Conservation (phyloP, 2,797 vertebrate species). For the Lagorchestes hirsutus region DNA sequence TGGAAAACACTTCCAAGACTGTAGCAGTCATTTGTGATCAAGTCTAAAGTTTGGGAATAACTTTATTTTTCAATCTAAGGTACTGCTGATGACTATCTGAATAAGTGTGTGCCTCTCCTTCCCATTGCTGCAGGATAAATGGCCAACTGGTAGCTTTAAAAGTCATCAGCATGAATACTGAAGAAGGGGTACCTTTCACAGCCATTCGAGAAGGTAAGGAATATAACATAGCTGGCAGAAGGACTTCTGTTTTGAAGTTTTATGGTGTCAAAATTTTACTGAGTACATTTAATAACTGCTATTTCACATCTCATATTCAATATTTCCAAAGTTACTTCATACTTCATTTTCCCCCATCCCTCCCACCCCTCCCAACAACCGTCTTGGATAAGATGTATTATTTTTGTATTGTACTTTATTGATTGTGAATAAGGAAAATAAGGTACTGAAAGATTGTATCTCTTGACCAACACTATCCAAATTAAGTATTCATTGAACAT, state of each 20-base stretch:
- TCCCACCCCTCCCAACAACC: background rate
- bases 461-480: slow-evolving; percentile 39
- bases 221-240: background rate
- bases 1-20: background rate
- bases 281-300: background rate
- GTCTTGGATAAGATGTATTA: slow-evolving; percentile 14
- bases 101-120: slow-evolving; percentile 19
- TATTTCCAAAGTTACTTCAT: slow-evolving; percentile 17
- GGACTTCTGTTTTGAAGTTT: slow-evolving; percentile 17
- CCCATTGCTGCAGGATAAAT: slow-evolving; percentile 88
- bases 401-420: slow-evolving; percentile 44
- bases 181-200: slow-evolving; percentile 94
- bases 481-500: slow-evolving; percentile 48
- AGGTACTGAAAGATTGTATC: slow-evolving; percentile 43
- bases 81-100: slow-evolving; percentile 18
- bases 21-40: background rate
- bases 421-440: slow-evolving; percentile 56
- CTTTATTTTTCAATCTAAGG: slow-evolving; percentile 7
- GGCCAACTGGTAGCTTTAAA: slow-evolving; percentile 94
- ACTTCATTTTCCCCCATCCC: slow-evolving; percentile 29
- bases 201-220: slow-evolving; percentile 93
- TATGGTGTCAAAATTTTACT: background rate
- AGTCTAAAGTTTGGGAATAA: background rate
- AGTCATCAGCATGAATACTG: slow-evolving; percentile 91
- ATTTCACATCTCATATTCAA: background rate